Evolutionary conservation across 2,888 invertebrate species (phyloP), one percentile per base, ranked within the genome.

Genomic region (Cynaeus angustus): DNA sequence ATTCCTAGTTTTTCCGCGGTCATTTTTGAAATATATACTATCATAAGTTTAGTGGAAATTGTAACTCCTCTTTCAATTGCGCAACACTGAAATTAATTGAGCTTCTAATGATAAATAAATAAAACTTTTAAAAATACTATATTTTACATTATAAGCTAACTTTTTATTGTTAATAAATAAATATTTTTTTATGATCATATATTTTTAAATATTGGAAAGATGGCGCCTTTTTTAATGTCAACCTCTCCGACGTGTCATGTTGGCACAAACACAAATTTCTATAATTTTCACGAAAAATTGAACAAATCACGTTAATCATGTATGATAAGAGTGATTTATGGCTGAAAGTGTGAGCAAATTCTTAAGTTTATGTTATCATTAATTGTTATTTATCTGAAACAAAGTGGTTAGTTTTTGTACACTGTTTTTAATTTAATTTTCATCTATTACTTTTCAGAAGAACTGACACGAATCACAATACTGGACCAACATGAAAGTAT

Each of bases 171-270:
- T 21, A 4, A 21, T 3, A 21, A 21, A 21, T 21, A 4, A 4
- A 21, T 21, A 21, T 21, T 21, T 21, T 21, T 8, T n/a, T n/a
- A n/a, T n/a, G n/a, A n/a, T n/a, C n/a, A n/a, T n/a, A n/a, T n/a
- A n/a, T 30, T 52, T 50, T 14, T 1, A 52, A 52, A 61, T 33
- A 33, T 13, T 3, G 45, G 30, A 7, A 12, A n/a, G 41, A 46
- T 48, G 1, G 48, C 48, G 61, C 61, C 37, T 14, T 46, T 61
- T 46, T 26, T 21, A 3, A 30, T 33, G 61, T 61, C 61, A 61
- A 45, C 28, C 28, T 61, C 41, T 56, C 8, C 9, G 37, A 61
- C 61, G 61, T 61, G 61, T 61, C 61, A 61, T 28, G n/a, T 56
- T 13, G 10, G 38, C 10, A 12, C 3, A 30, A 10, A n/a, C 30